Base-by-base conservation (phyloP, 2,888 invertebrate genomes). In the Salticus scenicus region DNA sequence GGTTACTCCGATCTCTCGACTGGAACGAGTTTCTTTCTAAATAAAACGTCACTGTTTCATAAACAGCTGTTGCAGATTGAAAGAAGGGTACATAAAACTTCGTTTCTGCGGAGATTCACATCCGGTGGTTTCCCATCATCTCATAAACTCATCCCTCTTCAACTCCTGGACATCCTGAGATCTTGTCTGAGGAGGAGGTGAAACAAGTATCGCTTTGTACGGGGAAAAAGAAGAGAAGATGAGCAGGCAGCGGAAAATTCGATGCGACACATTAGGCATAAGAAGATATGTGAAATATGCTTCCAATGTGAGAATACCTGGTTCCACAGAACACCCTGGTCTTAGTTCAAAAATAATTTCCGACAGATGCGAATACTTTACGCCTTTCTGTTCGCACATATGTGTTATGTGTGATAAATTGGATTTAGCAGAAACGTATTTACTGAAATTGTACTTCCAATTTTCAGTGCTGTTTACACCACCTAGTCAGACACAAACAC, bases 71-170 rank as follows among this genome's bases (percentile, higher is more conserved):
- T 67, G 5, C 8, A 24, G 20, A n/a, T 28, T 67, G 67, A 67
- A 67, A 67, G 67, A 67, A n/a, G 37, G 17, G 20, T 33, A 67
- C 33, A 67, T 67, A 67, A 33, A 67, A 67, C 67, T 67, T 57
- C 27, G 17, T 17, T 66, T 66, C 66, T 31, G 30, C 10, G 31
- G 30, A 66, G 66, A 66, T 31, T 66, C 37, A 24, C 67, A 67
- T 67, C 67, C 67, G 67, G 67, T 67, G 67, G 67, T 67, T 37
- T 37, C 67, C 67, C 24, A 33, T 67, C 37, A n/a, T 14, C 66
- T 30, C 66, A 66, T 66, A 66, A 66, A 66, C 66, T 37, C 30
- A n/a, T 66, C 66, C 14, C 24, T n/a, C 66, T 28, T 66, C 14
- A 66, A 66, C 28, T 47, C 47, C 47, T 47, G 47, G 17, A 47